phyloP scores from a whole-genome alignment of 53 echinoderm and acorn worm genomes.

The Paracentrotus lividus region DNA sequence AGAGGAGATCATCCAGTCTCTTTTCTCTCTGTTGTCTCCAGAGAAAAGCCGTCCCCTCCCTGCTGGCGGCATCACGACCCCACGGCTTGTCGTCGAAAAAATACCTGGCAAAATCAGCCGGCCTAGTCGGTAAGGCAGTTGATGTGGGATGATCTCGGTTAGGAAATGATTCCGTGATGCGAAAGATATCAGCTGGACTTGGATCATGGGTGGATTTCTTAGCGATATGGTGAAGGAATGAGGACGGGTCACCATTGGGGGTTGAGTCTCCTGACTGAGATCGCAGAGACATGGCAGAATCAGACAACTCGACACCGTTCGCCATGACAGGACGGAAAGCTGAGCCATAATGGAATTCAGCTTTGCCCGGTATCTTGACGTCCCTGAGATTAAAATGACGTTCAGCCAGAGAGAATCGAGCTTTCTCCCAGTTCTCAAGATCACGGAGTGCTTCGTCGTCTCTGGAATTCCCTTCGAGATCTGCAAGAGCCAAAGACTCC shows the following conservation, averaged over 20 bases:
- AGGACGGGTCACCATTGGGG: neutral
- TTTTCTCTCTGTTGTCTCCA: constrained; percentile 63
- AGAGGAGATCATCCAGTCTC: constrained; percentile 62
- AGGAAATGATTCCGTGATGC: constrained; percentile 50
- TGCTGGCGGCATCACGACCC: constrained; percentile 45
- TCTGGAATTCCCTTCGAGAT: constrained; percentile 36
- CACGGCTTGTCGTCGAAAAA: constrained; percentile 58
- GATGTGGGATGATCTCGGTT: constrained; percentile 28
- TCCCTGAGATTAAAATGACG: constrained; percentile 54
- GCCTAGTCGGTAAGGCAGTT: neutral
- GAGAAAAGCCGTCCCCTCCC: constrained; percentile 46
- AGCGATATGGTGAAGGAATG: constrained; percentile 48
- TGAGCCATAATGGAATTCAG: constrained; percentile 57
- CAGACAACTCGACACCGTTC: constrained; percentile 30
- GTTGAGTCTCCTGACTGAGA: constrained; percentile 1
- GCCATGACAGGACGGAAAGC: constrained; percentile 63
- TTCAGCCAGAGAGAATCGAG: constrained; percentile 52
- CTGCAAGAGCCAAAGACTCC: constrained; percentile 21
- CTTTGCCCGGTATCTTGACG: constrained; percentile 47
- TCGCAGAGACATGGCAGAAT: constrained; percentile 45
- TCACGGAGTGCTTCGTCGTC: constrained; percentile 55
- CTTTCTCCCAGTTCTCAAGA: constrained; percentile 60
- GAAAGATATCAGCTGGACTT: constrained; percentile 54
- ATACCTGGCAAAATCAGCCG: constrained; percentile 48
- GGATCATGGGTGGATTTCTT: constrained; percentile 24